phyloP scores from a whole-genome alignment of 2,113 vertebrate genomes.

The Pachycephala philippinensis region DNA sequence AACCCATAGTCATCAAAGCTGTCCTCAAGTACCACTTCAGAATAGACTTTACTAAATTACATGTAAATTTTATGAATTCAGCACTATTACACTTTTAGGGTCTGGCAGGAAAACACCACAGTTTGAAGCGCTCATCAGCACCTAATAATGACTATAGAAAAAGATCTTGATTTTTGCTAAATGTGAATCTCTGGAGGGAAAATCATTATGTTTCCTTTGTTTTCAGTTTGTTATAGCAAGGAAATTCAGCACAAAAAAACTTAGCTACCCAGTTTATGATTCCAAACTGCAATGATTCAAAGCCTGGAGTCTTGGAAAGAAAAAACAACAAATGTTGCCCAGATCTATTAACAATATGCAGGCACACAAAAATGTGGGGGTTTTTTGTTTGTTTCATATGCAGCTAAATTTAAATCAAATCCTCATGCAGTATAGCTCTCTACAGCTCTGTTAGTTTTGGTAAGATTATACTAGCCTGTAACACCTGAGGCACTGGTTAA shows the following conservation, averaged over 20 bases:
- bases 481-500: not conserved
- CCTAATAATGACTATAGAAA: conserved; percentile 32
- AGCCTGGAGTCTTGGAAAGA: conserved; percentile 15
- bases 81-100: conserved; percentile 46
- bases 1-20: conserved; percentile 54
- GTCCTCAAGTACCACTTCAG: conserved; percentile 63
- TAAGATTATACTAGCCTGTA: not conserved
- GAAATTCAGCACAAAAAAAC: not conserved
- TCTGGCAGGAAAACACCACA: conserved; percentile 51
- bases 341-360: not conserved
- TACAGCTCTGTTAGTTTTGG: not conserved
- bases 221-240: not conserved
- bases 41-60: conserved; percentile 56
- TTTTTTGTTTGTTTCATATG: not conserved
- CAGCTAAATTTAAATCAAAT: conserved; percentile 9
- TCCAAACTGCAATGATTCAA: conserved; percentile 9
- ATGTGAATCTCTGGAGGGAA: not conserved
- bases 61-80: conserved; percentile 58
- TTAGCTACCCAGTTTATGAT: not conserved
- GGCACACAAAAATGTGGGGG: not conserved
- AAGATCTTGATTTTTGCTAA: conserved; percentile 52
- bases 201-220: conserved; percentile 37
- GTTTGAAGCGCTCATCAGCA: conserved; percentile 51
- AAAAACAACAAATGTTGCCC: conserved; percentile 16
- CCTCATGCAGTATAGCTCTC: not conserved